Base-by-base conservation (phyloP, 1,140 invertebrate genomes). In the Drosophila auraria region DNA sequence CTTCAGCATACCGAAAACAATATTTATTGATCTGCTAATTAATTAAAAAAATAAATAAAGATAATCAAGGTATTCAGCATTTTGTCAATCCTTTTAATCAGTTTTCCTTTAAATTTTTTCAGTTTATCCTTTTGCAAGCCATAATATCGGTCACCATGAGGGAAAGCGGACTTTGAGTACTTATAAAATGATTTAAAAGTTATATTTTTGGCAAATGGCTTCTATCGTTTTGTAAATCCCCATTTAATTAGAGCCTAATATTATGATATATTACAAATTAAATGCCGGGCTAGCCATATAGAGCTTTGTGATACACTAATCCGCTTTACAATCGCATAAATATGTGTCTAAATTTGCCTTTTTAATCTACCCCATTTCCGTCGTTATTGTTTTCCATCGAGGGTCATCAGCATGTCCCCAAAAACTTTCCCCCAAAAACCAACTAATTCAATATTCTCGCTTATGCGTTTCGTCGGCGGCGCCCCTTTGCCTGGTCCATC, bases 371-470 rank as follows among this genome's bases (percentile, higher is more conserved):
- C 33, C 17, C 68, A 49, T 23, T 30, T 30, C 38, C 30, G 36
- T 30, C 38, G 11, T 15, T n/a, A 74, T 74, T 74, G 71, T 73
- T 61, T 72, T 44, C 30, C 68, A 38, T 60, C 50, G 38, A 50
- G 45, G 70, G 70, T 60, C 66, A 60, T 51, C 71, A 53, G 69
- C 71, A 45, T 44, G 68, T 73, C 54, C 56, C 68, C 54, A n/a
- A 59, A 68, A 77, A 77, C 56, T 68, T 65, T 77, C 30, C 61
- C 33, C 56, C 23, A 33, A 56, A 53, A 53, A 33, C 30, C 64
- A 57, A 68, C 86, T 89, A 76, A 89, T 90, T 89, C 77, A 90
- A 86, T 83, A 89, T 89, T 86, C 84, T 82, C 70, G 84, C 74
- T 90, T 89, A 76, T 81, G 74, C 86, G 66, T 79, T 83, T 62